Percentiles rank a stretch among this genome's conserved stretches.
phyloP scores from a whole-genome alignment of 2,113 vertebrate genomes.

The Plectropomus leopardus region DNA sequence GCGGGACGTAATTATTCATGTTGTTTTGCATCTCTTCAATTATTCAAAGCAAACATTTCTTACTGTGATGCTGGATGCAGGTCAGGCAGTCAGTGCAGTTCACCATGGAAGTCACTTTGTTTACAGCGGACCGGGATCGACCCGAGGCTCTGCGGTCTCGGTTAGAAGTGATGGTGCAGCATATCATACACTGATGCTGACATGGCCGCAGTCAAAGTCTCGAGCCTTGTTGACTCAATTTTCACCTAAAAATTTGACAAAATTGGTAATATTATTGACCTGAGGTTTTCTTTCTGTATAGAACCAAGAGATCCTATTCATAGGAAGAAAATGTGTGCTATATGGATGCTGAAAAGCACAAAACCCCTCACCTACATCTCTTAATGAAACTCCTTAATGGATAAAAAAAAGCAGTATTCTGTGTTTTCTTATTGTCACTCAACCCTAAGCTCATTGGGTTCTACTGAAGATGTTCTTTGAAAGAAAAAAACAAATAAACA shows the following conservation, averaged over 20 bases:
- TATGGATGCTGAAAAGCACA: not conserved
- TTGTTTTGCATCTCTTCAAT: constrained; percentile 80
- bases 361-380: not conserved
- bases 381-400: not conserved
- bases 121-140: constrained; percentile 35
- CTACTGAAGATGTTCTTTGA: no score
- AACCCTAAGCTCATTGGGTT: no score
- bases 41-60: constrained; percentile 75
- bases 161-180: not conserved
- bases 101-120: constrained; percentile 47
- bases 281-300: no score
- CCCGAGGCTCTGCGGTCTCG: constrained; percentile 29
- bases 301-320: not conserved
- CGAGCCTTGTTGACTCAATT: not conserved
- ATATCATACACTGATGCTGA: not conserved
- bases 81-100: constrained; percentile 19
- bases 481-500: no score
- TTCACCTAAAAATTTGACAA: not conserved
- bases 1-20: constrained; percentile 78
- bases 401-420: not conserved
- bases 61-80: constrained; percentile 19
- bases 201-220: not conserved
- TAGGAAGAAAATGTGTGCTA: not conserved
- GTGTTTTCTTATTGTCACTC: no score
- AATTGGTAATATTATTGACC: not conserved